Conservation (phyloP, 2,113 vertebrate genomes). For the Caracal caracal region DNA sequence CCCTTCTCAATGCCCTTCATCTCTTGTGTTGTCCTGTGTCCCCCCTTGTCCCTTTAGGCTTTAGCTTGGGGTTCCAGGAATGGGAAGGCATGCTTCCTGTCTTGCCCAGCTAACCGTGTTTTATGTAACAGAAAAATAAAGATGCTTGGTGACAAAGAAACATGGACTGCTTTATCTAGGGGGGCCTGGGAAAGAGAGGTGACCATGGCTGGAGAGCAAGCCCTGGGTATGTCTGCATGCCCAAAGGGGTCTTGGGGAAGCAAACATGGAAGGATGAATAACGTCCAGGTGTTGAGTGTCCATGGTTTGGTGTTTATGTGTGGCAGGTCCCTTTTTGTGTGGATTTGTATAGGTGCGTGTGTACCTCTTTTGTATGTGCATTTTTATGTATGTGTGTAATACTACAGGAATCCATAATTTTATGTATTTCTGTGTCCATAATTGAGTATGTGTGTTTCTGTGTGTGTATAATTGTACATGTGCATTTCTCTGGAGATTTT, state of each 20-base stretch:
- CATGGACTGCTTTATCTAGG: constrained; percentile 27
- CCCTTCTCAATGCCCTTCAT: not conserved
- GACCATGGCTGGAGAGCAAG: constrained; percentile 54
- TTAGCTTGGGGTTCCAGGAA: constrained; percentile 61
- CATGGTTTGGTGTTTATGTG: not conserved
- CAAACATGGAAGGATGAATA: not conserved
- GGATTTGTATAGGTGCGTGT: not conserved
- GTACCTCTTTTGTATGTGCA: not conserved
- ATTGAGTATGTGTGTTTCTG: not conserved
- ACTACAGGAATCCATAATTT: not conserved
- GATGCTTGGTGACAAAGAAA: constrained; percentile 77
- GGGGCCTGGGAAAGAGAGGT: not conserved
- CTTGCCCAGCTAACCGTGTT: constrained; percentile 62
- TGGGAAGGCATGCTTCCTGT: constrained; percentile 50
- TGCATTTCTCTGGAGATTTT: constrained; percentile 9
- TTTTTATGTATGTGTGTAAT: not conserved
- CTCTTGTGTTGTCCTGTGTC: constrained; percentile 80
- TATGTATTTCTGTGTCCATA: not conserved
- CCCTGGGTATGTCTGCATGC: constrained; percentile 69
- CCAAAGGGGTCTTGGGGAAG: constrained; percentile 52
- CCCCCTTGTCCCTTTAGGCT: constrained; percentile 81
- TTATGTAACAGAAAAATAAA: constrained; percentile 81
- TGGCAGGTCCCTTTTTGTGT: not conserved
- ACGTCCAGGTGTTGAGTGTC: not conserved
- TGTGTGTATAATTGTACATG: not conserved